Conservation (phyloP, 2,113 vertebrate species). For the Grantiella picta region DNA sequence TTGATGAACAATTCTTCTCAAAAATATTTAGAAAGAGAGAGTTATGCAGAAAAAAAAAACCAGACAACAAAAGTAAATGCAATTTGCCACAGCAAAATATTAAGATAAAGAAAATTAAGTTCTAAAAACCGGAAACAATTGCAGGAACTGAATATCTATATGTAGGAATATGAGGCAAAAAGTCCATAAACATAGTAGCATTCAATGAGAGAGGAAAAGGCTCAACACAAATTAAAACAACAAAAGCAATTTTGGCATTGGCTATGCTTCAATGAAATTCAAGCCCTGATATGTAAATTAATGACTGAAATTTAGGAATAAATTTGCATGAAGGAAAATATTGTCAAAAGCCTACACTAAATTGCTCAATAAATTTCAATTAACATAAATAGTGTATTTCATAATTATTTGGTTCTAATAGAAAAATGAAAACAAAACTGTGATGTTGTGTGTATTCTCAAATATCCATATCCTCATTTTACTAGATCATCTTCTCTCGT, state of each 20-base stretch:
- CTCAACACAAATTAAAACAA: neutral
- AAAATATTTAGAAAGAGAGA: neutral
- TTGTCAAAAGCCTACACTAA: neutral
- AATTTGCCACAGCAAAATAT: neutral
- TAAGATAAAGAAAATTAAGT: neutral
- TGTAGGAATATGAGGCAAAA: neutral
- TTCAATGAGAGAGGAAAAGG: neutral
- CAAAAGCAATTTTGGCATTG: neutral
- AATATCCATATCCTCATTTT: neutral
- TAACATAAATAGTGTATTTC: neutral
- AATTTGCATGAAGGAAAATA: neutral
- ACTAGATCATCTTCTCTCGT: neutral
- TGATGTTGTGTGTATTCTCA: neutral
- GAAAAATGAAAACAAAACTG: neutral
- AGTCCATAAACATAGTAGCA: neutral
- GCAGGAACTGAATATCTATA: neutral
- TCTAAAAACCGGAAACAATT: neutral
- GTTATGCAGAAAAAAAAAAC: neutral
- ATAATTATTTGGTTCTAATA: neutral
- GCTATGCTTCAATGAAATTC: neutral
- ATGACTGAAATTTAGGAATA: neutral
- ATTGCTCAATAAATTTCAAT: neutral
- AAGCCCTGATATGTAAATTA: neutral
- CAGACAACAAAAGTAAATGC: neutral
- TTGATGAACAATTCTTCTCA: neutral